These are phyloP conservation scores for Rhagoletis pomonella DNA, from an alignment of 1,140 invertebrate genomes.

Conservation along the genomic window DNA sequence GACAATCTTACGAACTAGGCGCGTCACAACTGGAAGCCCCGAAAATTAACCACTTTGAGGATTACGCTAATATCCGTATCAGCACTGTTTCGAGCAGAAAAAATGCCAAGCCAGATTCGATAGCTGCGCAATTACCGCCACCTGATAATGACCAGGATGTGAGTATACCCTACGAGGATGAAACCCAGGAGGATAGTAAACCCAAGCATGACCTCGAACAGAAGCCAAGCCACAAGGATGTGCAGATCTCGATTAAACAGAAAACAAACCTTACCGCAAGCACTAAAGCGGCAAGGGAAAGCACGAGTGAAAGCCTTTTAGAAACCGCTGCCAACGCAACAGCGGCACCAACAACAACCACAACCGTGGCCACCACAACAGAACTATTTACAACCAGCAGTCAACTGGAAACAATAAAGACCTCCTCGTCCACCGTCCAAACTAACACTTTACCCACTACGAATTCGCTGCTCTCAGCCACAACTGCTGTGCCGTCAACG, in stretches of 20 bases:
- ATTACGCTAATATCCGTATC: conserved; percentile 6
- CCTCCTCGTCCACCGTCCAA: conserved; percentile 57
- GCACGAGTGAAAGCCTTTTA: not conserved
- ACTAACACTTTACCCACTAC: conserved; percentile 55
- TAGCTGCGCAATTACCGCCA: conserved; percentile 68
- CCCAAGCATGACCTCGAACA: conserved; percentile 30
- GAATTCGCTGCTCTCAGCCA: not conserved
- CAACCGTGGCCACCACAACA: not conserved
- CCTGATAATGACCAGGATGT: conserved; percentile 61
- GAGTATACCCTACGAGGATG: conserved; percentile 36
- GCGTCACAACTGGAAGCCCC: conserved; percentile 61
- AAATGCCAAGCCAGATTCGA: conserved; percentile 60
- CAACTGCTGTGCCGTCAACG: not conserved
- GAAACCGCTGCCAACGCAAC: conserved; percentile 52
- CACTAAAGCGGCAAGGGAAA: not conserved
- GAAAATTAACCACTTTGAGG: not conserved
- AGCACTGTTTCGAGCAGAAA: not conserved
- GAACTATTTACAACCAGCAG: not conserved
- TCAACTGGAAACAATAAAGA: conserved; percentile 3
- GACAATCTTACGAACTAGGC: not conserved
- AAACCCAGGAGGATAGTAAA: not conserved
- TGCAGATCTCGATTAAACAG: conserved; percentile 6
- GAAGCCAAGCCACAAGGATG: conserved; percentile 49
- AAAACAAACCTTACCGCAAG: not conserved
- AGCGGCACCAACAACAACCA: conserved; percentile 15